These are phyloP conservation scores for Pemphredon lugubris DNA, from an alignment of 2,888 invertebrate species.

Conservation along the genomic window DNA sequence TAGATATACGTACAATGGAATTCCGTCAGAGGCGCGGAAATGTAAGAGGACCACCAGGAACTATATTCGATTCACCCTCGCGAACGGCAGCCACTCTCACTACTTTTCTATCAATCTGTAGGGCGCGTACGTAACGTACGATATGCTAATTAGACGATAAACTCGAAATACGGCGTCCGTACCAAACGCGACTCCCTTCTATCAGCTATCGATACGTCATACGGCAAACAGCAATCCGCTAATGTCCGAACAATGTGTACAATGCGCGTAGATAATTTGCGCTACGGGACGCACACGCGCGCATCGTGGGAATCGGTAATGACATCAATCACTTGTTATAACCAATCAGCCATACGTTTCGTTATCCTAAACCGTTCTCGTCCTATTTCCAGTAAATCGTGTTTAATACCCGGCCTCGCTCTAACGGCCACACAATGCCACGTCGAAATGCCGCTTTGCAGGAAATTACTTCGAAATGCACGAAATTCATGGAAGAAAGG, in stretches of 20 bases:
- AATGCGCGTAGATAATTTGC: constrained; percentile 61
- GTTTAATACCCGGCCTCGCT: constrained; percentile 39
- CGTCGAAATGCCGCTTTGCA: constrained; percentile 29
- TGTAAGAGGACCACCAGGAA: no score
- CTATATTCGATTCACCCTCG: no score
- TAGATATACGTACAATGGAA: no score
- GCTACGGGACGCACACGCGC: constrained; percentile 22
- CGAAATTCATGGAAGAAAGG: constrained; percentile 32
- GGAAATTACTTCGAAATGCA: constrained; percentile 60
- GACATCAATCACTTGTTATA: constrained; percentile 68
- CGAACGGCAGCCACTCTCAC: no score
- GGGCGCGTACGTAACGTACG: constrained; percentile 3
- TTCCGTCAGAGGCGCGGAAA: no score
- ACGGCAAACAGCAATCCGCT: constrained; percentile 59
- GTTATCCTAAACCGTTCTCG: constrained; percentile 58
- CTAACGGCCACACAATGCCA: not conserved
- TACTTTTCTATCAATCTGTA: not conserved
- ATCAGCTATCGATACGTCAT: constrained; percentile 51
- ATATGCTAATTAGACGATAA: constrained; percentile 63
- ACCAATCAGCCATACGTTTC: constrained; percentile 67
- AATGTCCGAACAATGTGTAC: constrained; percentile 61
- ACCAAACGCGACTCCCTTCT: constrained; percentile 21
- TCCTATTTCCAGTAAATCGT: constrained; percentile 46
- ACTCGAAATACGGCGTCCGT: constrained; percentile 35
- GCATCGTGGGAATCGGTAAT: constrained; percentile 49